A percentile compares a stretch with the other conserved stretches of the same genome.
Conservation (phyloP, 2,113 vertebrate species). For the Corythaeola cristata region DNA sequence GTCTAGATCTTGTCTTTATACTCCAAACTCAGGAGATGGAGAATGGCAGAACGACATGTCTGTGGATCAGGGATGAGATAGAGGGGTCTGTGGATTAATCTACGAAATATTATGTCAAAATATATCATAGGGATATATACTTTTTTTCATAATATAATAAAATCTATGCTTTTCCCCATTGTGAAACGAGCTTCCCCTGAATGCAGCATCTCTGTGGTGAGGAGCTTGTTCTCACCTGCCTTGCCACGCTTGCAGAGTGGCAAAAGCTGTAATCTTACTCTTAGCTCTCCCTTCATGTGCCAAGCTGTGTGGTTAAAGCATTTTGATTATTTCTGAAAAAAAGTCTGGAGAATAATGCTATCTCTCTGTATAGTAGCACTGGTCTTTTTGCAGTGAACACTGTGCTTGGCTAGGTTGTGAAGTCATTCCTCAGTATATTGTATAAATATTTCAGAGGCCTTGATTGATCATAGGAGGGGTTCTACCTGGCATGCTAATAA, state of each 20-base stretch:
- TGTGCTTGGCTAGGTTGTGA: background rate
- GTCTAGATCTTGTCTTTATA: background rate
- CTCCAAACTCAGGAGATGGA: background rate
- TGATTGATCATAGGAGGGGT: background rate
- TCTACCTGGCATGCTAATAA: background rate
- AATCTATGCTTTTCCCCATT: background rate
- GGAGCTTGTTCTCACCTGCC: background rate
- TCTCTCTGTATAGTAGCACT: background rate
- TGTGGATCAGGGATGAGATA: background rate
- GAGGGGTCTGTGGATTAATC: background rate
- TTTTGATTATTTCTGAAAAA: background rate
- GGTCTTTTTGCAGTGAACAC: background rate
- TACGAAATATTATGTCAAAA: background rate
- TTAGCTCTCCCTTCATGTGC: background rate
- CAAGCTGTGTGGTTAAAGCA: background rate
- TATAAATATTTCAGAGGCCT: constrained; percentile 23
- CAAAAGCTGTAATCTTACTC: background rate
- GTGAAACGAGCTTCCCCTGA: background rate
- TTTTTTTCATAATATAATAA: background rate
- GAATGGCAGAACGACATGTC: background rate
- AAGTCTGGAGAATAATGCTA: background rate
- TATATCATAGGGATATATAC: background rate
- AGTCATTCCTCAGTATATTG: background rate
- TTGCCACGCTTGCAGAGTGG: background rate
- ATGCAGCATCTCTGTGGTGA: background rate